Evolutionary conservation across 2,113 vertebrate species (phyloP).

Genomic region (Indicator maculatus): DNA sequence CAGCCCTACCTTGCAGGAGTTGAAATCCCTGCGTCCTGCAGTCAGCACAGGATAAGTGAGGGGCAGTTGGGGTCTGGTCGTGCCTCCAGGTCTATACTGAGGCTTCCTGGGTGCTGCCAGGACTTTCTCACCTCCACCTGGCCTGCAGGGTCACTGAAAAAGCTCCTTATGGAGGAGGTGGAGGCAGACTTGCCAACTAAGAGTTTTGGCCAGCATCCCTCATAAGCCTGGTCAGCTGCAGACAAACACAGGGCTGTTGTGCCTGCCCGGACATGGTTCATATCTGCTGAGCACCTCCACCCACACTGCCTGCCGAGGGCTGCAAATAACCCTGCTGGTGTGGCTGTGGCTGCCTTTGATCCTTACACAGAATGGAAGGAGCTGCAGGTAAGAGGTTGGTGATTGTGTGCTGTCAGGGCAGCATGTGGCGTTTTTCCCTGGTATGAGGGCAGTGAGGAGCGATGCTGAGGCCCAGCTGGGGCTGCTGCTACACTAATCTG

Average conservation of each 20-base stretch:
- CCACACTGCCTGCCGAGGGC: neutral
- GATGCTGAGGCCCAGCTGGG: neutral
- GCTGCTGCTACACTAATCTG: neutral
- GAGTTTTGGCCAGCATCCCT: neutral
- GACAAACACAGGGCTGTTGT: neutral
- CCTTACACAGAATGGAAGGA: neutral
- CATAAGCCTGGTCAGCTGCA: neutral
- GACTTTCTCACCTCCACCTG: neutral
- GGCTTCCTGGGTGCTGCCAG: neutral
- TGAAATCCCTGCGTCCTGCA: neutral
- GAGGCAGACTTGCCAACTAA: neutral
- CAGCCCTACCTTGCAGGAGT: neutral
- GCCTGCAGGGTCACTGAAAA: neutral
- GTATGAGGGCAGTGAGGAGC: neutral
- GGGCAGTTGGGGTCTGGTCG: neutral
- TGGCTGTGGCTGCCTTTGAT: neutral
- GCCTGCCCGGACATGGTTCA: neutral
- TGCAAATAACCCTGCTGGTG: neutral
- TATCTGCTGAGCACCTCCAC: neutral
- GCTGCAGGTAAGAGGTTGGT: neutral
- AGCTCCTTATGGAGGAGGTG: neutral
- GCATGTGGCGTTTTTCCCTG: fast-evolving
- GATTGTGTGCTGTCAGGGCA: neutral
- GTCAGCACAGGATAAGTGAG: neutral
- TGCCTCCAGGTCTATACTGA: neutral